Evolutionary conservation across 2,113 vertebrate genomes (phyloP).

Genomic region (Lathamus discolor): DNA sequence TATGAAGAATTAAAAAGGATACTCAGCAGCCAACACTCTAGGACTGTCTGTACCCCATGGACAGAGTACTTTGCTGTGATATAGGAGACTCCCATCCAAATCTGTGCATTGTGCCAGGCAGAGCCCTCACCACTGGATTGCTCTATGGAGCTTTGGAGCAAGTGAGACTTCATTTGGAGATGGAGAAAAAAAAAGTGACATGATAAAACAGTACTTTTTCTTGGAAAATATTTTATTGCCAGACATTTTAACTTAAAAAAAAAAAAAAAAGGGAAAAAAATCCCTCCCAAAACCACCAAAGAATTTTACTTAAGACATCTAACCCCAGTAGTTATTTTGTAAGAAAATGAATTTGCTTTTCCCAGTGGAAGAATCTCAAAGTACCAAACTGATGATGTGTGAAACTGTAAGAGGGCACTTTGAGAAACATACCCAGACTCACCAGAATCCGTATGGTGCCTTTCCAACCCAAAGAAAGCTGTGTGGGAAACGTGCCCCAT

Average conservation of each 20-base stretch:
- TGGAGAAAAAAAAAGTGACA: not conserved
- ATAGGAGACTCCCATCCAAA: rapidly evolving
- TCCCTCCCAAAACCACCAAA: not conserved
- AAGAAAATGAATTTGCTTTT: not conserved
- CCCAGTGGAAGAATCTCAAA: not conserved
- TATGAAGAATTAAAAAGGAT: not conserved
- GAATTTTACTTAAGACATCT: not conserved
- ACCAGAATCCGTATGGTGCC: not conserved
- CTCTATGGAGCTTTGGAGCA: not conserved
- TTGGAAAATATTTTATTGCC: not conserved
- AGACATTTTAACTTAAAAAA: not conserved
- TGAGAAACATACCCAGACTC: not conserved
- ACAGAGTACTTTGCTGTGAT: not conserved
- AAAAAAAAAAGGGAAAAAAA: not conserved
- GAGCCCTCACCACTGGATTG: rapidly evolving
- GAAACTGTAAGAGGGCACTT: not conserved
- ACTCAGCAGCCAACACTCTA: not conserved
- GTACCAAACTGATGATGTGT: rapidly evolving
- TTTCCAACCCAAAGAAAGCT: not conserved
- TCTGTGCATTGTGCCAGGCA: not conserved
- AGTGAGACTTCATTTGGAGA: not conserved
- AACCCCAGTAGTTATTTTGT: not conserved
- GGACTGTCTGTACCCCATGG: not conserved
- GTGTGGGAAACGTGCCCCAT: rapidly evolving
- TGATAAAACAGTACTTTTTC: not conserved